Conservation (phyloP, 2,888 invertebrate genomes). For the Sisyra terminalis region DNA sequence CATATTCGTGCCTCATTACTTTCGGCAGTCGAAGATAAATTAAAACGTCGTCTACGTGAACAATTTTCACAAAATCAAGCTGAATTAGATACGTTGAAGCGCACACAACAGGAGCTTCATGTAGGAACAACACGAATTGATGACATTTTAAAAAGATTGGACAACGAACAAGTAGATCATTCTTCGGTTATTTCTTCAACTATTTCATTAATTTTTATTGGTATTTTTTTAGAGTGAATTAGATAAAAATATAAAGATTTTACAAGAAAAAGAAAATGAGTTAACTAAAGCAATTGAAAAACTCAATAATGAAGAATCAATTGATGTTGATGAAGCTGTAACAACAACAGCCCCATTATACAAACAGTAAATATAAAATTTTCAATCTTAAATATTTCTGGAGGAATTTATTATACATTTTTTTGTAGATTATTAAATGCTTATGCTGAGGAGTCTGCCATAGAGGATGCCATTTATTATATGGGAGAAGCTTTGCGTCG, state of each 20-base stretch:
- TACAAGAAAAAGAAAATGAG: slow-evolving; percentile 79
- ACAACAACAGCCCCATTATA: slow-evolving; percentile 91
- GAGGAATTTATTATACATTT: background rate
- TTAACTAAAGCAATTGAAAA: slow-evolving; percentile 63
- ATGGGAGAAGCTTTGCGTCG: slow-evolving; percentile 88
- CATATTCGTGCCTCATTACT: slow-evolving; percentile 86
- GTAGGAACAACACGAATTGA: slow-evolving; percentile 73
- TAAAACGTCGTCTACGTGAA: slow-evolving; percentile 73
- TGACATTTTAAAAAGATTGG: slow-evolving; percentile 56
- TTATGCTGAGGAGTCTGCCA: slow-evolving; percentile 94
- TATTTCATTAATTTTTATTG: slow-evolving; percentile 1
- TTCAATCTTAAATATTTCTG: background rate
- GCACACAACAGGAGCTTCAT: slow-evolving; percentile 73
- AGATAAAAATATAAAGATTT: slow-evolving; percentile 64
- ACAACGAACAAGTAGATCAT: slow-evolving; percentile 45
- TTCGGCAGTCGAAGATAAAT: slow-evolving; percentile 90
- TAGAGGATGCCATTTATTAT: slow-evolving; percentile 97
- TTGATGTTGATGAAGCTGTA: slow-evolving; percentile 92
- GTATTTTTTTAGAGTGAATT: slow-evolving; percentile 43
- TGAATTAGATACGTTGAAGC: slow-evolving; percentile 73
- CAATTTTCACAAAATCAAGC: slow-evolving; percentile 82
- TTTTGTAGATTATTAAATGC: slow-evolving; percentile 65
- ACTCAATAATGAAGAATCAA: slow-evolving; percentile 58
- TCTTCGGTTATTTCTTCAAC: background rate
- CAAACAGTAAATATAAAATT: slow-evolving; percentile 50